Conservation (phyloP, 2,888 invertebrate species). For the Pseudeuparius sepicola region DNA sequence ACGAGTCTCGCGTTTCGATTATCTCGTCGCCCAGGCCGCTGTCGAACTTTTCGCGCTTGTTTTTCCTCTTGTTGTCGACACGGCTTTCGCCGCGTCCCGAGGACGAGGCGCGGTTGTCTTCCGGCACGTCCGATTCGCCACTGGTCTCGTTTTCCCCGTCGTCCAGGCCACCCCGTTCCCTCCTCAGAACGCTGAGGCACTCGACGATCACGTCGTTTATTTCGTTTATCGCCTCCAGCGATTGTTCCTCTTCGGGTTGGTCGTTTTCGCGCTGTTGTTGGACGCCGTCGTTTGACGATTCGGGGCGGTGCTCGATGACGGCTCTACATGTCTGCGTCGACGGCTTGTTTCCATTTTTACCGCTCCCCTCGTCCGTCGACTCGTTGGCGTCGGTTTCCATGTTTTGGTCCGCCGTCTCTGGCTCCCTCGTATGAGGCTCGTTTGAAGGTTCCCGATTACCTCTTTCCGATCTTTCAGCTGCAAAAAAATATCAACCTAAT, state of each 20-base stretch:
- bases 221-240: constrained; percentile 17
- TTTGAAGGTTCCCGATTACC: too few species aligned
- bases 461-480: too few species aligned
- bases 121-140: constrained; percentile 3
- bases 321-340: constrained; percentile 19
- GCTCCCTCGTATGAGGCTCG: too few species aligned
- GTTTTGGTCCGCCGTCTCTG: constrained; percentile 19
- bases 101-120: too few species aligned
- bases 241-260: constrained; percentile 13
- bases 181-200: constrained; percentile 20
- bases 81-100: too few species aligned
- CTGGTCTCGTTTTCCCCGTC: constrained; percentile 11
- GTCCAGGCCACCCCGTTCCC: constrained; percentile 14
- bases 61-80: constrained; percentile 15
- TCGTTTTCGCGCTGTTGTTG: constrained; percentile 12
- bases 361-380: constrained; percentile 19
- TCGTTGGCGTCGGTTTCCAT: constrained; percentile 23
- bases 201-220: constrained; percentile 22
- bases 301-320: constrained; percentile 23
- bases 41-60: constrained; percentile 48
- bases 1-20: constrained; percentile 23
- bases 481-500: too few species aligned
- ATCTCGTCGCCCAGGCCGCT: constrained; percentile 49
- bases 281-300: constrained; percentile 11
- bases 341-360: constrained; percentile 16